Evolutionary conservation across 2,888 invertebrate species (phyloP).

Genomic region (Malthinus flaveolus): DNA sequence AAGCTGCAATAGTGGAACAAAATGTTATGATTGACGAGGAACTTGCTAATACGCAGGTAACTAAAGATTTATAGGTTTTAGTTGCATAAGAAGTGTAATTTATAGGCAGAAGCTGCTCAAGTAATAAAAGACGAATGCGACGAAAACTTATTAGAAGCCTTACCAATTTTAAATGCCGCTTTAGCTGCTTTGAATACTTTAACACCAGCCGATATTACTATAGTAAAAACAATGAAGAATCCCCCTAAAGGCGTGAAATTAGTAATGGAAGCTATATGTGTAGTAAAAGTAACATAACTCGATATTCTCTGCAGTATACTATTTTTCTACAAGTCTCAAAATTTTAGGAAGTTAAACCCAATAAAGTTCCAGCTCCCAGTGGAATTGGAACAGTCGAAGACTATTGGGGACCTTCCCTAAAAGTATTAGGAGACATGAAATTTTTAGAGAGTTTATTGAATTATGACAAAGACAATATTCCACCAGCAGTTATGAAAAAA

Average conservation of each 20-base stretch:
- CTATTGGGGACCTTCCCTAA: constrained; percentile 91
- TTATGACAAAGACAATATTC: constrained; percentile 94
- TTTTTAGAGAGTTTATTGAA: constrained; percentile 85
- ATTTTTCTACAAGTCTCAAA: too few relatives aligned
- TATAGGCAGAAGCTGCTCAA: constrained; percentile 70
- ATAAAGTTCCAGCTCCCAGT: constrained; percentile 79
- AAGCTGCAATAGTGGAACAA: constrained; percentile 81
- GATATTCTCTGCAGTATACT: too few relatives aligned
- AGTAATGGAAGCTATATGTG: constrained; percentile 93
- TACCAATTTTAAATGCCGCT: constrained; percentile 88
- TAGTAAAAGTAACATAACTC: constrained; percentile 8
- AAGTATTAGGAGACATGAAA: constrained; percentile 85
- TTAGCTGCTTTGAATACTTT: constrained; percentile 86
- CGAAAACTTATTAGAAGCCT: constrained; percentile 85
- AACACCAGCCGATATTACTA: constrained; percentile 86
- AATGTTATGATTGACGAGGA: constrained; percentile 80
- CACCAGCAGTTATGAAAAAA: constrained; percentile 79
- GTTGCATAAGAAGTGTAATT: background rate
- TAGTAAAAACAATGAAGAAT: constrained; percentile 96
- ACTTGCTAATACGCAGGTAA: constrained; percentile 75
- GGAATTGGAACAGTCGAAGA: constrained; percentile 87
- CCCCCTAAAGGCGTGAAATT: constrained; percentile 88
- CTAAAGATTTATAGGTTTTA: background rate
- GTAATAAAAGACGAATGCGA: constrained; percentile 93
- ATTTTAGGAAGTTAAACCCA: constrained; percentile 79